Conservation (phyloP, 2,113 vertebrate species). For the Festucalex cinctus region DNA sequence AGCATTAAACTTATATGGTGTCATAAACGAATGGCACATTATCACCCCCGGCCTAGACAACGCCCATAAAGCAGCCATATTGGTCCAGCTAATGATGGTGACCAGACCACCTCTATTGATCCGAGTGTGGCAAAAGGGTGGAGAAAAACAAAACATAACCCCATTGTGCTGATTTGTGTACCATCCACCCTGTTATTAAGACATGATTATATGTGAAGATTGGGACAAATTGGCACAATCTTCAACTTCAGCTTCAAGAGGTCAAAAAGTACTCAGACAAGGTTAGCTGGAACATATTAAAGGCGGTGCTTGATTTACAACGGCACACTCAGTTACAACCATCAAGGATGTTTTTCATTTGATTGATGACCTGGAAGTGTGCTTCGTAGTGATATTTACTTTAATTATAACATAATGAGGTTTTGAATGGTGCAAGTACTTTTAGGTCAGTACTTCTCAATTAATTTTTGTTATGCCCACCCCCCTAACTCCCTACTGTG, state of each 20-base stretch:
- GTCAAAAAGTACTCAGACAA: neutral
- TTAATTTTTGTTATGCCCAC: no score
- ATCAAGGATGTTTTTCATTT: neutral
- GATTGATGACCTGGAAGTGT: neutral
- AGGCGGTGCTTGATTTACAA: neutral
- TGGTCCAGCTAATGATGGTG: conserved; percentile 11
- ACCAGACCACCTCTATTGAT: conserved; percentile 7
- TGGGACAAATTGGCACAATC: neutral
- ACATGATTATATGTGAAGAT: neutral
- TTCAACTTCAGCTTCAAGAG: neutral
- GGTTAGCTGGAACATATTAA: neutral
- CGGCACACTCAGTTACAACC: neutral
- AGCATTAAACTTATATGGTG: conserved; percentile 46
- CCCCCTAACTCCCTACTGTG: no score
- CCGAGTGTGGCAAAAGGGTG: neutral
- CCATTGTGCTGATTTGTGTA: neutral
- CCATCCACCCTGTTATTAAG: neutral
- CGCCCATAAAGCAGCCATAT: conserved; percentile 24
- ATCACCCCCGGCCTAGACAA: conserved; percentile 20
- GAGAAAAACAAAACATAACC: neutral
- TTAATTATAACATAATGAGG: no score
- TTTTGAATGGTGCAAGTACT: no score
- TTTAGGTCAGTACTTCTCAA: no score
- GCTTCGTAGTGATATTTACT: neutral
- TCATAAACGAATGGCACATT: conserved; percentile 44